These are phyloP conservation scores for Egretta garzetta DNA, from an alignment of 2,113 vertebrate genomes.

Conservation along the genomic window DNA sequence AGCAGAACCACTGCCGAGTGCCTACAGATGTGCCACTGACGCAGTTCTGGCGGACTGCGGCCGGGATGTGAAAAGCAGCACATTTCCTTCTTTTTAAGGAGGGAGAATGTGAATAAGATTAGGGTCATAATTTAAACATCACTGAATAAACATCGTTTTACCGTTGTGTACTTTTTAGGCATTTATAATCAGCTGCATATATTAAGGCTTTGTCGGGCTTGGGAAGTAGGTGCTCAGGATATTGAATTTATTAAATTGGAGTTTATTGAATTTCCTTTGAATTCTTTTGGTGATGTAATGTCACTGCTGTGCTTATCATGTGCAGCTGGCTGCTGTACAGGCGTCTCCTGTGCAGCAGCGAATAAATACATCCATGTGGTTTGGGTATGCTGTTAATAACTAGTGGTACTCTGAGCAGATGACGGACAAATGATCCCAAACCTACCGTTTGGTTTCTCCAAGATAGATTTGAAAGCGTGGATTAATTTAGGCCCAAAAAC, in stretches of 20 bases:
- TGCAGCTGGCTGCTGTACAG: background rate
- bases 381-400: background rate
- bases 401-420: background rate
- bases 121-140: conserved; percentile 11
- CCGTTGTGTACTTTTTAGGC: background rate
- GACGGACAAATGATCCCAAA: background rate
- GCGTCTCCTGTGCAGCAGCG: background rate
- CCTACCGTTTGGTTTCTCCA: background rate
- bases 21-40: background rate
- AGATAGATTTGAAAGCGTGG: background rate
- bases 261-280: conserved; percentile 39
- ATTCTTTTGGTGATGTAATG: conserved; percentile 6
- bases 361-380: background rate
- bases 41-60: background rate
- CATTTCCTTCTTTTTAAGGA: conserved; percentile 11
- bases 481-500: background rate
- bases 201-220: conserved; percentile 46
- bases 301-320: background rate
- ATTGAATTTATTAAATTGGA: conserved; percentile 20
- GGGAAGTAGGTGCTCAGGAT: conserved; percentile 27
- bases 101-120: background rate
- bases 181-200: background rate
- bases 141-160: conserved; percentile 14
- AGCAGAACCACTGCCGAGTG: background rate
- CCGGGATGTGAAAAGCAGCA: background rate